Evolutionary conservation across 2,888 invertebrate species (phyloP).

Genomic region (Reticulitermes lucifugus): DNA sequence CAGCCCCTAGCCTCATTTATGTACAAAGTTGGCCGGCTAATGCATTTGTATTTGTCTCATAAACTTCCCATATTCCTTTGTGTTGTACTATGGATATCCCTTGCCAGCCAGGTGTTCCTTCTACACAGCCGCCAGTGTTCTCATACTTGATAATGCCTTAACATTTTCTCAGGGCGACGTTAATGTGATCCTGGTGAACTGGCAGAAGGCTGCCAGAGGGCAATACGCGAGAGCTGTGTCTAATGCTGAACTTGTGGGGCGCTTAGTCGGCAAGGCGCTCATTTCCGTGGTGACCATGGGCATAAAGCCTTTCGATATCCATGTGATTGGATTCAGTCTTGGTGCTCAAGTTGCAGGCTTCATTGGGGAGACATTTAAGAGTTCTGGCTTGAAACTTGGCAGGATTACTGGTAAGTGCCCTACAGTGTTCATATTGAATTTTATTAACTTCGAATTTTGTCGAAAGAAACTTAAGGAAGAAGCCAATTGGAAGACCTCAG

Average conservation of each 20-base stretch:
- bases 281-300: conserved; percentile 65
- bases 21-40: too few species aligned
- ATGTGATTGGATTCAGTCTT: conserved; percentile 71
- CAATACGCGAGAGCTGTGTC: conserved; percentile 69
- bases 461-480: too few species aligned
- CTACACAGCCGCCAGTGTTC: too few species aligned
- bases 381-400: conserved; percentile 64
- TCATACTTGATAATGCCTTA: background rate
- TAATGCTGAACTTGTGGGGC: conserved; percentile 71
- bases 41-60: too few species aligned
- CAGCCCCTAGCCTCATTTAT: too few species aligned
- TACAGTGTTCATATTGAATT: background rate
- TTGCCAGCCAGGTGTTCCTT: too few species aligned
- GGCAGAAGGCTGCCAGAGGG: conserved; percentile 69
- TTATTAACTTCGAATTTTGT: too few species aligned
- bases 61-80: too few species aligned
- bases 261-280: conserved; percentile 68
- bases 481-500: too few species aligned
- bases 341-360: conserved; percentile 73
- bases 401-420: conserved; percentile 67
- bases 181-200: conserved; percentile 69
- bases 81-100: background rate
- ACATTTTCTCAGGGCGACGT: conserved; percentile 65
- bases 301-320: conserved; percentile 63
- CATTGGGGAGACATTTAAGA: conserved; percentile 68